phyloP scores from a whole-genome alignment of 2,888 invertebrate genomes.

The Pardosa pseudoannulata region DNA sequence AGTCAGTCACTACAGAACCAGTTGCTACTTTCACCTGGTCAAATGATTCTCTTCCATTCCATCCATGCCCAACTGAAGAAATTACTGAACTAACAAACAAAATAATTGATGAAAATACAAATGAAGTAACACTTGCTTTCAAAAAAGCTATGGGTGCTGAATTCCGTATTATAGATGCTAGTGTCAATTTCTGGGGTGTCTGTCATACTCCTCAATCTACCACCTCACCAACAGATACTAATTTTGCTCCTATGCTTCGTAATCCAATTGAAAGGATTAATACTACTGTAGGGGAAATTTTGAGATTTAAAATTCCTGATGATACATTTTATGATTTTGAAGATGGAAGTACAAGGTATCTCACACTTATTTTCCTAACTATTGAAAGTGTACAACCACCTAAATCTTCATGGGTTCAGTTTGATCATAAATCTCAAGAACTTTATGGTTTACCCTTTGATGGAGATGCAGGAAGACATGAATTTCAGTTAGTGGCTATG shows the following conservation, averaged over 20 bases:
- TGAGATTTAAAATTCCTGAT: conserved; percentile 87
- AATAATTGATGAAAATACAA: conserved; percentile 74
- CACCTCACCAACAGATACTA: conserved; percentile 72
- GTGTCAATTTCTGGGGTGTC: conserved; percentile 69
- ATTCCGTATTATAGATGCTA: conserved; percentile 81
- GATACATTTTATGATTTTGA: conserved; percentile 90
- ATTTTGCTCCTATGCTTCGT: conserved; percentile 83
- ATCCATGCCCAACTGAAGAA: conserved; percentile 76
- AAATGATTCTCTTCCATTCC: conserved; percentile 77
- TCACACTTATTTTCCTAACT: conserved; percentile 84
- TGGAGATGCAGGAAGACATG: conserved; percentile 84
- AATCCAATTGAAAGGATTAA: conserved; percentile 91
- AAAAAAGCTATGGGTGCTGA: conserved; percentile 83
- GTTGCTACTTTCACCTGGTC: conserved; percentile 77
- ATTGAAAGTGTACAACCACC: conserved; percentile 83
- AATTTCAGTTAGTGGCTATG: conserved; percentile 84
- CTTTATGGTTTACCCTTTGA: conserved; percentile 89
- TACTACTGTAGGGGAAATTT: conserved; percentile 88
- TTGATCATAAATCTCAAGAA: conserved; percentile 85
- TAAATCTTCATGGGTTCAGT: conserved; percentile 89
- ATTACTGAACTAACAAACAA: conserved; percentile 78
- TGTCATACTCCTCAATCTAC: conserved; percentile 71
- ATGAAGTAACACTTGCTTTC: conserved; percentile 76
- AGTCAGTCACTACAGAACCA: conserved; percentile 76
- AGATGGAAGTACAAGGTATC: conserved; percentile 85